These are phyloP conservation scores for Alethe diademata DNA, from an alignment of 2,113 vertebrate species.

Conservation along the genomic window DNA sequence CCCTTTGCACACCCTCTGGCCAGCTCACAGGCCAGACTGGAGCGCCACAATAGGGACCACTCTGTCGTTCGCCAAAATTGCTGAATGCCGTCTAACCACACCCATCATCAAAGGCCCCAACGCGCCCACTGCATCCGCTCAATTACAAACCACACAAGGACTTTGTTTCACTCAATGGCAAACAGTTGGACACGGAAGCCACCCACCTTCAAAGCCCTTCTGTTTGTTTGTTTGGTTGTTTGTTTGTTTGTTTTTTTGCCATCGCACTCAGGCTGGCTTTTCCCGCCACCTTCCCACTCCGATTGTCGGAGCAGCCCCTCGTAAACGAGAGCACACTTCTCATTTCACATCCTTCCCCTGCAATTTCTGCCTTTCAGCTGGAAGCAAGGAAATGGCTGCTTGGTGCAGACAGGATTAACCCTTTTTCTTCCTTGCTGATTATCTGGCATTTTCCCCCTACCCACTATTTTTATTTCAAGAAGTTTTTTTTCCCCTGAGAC, in stretches of 20 bases:
- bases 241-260: slow-evolving; percentile 38
- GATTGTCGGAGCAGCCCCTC: background rate
- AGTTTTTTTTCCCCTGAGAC: background rate
- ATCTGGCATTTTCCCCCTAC: background rate
- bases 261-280: background rate
- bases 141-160: slow-evolving; percentile 73
- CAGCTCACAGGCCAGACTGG: background rate
- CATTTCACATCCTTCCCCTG: background rate
- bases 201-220: slow-evolving; percentile 65
- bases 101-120: slow-evolving; percentile 69
- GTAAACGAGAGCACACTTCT: background rate
- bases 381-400: background rate
- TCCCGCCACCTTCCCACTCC: background rate
- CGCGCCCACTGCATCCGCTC: slow-evolving; percentile 67
- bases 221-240: slow-evolving; percentile 26
- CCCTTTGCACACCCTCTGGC: background rate
- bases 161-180: slow-evolving; percentile 66
- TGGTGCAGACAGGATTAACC: background rate
- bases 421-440: background rate
- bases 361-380: background rate
- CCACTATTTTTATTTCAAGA: background rate
- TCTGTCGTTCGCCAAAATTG: slow-evolving; percentile 67
- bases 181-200: slow-evolving; percentile 66
- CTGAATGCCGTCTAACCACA: slow-evolving; percentile 71
- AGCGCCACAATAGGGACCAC: slow-evolving; percentile 3